Evolutionary conservation across 2,888 invertebrate genomes (phyloP), one percentile per base, ranked within the genome.

Genomic region (Pecten maximus): DNA sequence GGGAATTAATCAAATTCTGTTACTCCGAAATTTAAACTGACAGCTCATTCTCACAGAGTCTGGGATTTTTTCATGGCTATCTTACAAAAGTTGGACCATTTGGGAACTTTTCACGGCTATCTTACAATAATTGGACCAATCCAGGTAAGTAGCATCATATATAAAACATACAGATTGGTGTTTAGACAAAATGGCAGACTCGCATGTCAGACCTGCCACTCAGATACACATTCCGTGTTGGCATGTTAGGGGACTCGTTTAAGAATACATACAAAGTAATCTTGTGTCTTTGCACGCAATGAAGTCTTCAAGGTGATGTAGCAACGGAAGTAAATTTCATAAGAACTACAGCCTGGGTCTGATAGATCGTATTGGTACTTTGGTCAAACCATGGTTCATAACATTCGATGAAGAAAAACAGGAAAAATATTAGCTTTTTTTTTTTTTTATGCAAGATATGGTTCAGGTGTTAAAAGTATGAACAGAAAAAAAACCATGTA

Each of bases 221-320:
- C 54, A 54, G 54, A 54, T 54, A 54, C 23, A 54, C n/a, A n/a
- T 54, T 54, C 23, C 54, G 23, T 8, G 54, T n/a, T 54, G 6
- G n/a, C 54, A 54, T 54, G 54, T 23, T 54, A 54, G 54, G 54
- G 2, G 54, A n/a, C 23, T n/a, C n/a, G n/a, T 54, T 54, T 54
- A 54, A 54, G 54, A 54, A 54, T 54, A 54, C 54, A 54, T 54
- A 54, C 54, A 15, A 54, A 54, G 54, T 54, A 54, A 54, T 54
- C 23, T 12, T 54, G n/a, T 54, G 54, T 54, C 54, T 19, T 6
- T 54, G n/a, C 54, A 54, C 54, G 54, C 54, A 54, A 54, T 19
- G 23, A 19, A 23, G 6, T 54, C 54, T 6, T 54, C 48, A 23
- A n/a, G 19, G 54, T 19, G n/a, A 19, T 54, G 4, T 44, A 8